Conservation (phyloP, 2,888 invertebrate genomes). For the Miltochrista miniata region DNA sequence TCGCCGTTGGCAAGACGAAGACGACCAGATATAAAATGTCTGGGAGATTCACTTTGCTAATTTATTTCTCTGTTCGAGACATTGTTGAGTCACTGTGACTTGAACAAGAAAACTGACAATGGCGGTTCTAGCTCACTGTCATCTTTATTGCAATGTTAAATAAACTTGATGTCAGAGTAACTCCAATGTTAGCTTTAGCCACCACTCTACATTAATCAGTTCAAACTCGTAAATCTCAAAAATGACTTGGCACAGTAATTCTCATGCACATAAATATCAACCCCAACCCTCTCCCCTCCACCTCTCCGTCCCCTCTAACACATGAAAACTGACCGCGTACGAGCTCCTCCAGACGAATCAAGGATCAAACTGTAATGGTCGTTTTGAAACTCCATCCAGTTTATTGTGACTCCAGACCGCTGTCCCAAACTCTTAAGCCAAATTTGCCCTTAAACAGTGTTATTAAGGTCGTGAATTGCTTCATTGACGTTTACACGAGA, state of each 20-base stretch:
- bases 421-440: constrained; percentile 37
- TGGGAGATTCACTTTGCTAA: too few relatives aligned
- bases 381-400: constrained; percentile 51
- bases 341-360: constrained; percentile 22
- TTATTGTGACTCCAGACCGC: constrained; percentile 56
- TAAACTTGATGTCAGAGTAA: too few relatives aligned
- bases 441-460: constrained; percentile 50
- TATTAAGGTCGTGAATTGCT: constrained; percentile 57
- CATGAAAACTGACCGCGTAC: constrained; percentile 26
- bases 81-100: too few relatives aligned
- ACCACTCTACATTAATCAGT: background rate
- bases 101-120: too few relatives aligned
- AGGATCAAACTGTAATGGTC: constrained; percentile 52
- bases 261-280: constrained; percentile 3
- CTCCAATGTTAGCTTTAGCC: too few relatives aligned
- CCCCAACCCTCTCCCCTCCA: background rate
- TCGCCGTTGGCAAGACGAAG: too few relatives aligned
- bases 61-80: too few relatives aligned
- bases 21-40: too few relatives aligned
- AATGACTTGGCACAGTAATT: background rate
- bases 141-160: too few relatives aligned
- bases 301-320: constrained; percentile 4
- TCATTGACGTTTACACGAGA: constrained; percentile 47
- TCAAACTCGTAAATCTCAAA: background rate
- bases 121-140: too few relatives aligned